A percentile compares a stretch with the other conserved stretches of the same genome.
These are phyloP conservation scores for Bombus breviceps DNA, from an alignment of 1,140 invertebrate species.

Conservation along the genomic window DNA sequence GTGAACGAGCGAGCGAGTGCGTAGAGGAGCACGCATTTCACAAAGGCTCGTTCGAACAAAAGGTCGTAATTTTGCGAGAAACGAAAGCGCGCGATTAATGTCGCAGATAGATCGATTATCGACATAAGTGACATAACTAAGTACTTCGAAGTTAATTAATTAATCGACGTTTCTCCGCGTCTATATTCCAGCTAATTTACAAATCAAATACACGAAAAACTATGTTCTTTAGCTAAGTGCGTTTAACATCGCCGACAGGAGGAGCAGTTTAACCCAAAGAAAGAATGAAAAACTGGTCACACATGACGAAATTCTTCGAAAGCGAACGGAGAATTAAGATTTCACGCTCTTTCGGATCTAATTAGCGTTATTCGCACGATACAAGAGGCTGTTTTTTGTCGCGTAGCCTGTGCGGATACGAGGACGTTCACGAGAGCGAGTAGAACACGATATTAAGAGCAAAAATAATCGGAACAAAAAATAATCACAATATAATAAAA, in stretches of 20 bases:
- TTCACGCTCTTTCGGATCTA: constrained; percentile 20
- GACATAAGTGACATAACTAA: neutral
- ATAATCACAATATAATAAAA: too few relatives aligned
- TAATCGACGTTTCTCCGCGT: neutral
- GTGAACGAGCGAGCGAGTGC: neutral
- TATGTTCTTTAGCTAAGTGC: neutral
- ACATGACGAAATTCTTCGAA: neutral
- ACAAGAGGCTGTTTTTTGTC: neutral
- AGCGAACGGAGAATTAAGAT: constrained; percentile 5
- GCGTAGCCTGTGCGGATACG: neutral
- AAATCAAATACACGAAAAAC: neutral
- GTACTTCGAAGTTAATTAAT: neutral
- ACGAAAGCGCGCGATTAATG: neutral
- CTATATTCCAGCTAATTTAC: neutral
- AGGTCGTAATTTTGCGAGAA: constrained; percentile 9
- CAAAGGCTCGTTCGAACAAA: neutral
- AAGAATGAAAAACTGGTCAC: constrained; percentile 5
- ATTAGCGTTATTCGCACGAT: constrained; percentile 26
- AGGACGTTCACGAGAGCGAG: too few relatives aligned
- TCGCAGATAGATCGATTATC: neutral
- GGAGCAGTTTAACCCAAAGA: neutral
- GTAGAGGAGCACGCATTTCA: neutral
- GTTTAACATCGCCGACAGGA: neutral
- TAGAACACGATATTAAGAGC: constrained; percentile 4
- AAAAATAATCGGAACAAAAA: neutral